Conservation (phyloP, 2,888 invertebrate genomes). For the Entomobrya multifasciata region DNA sequence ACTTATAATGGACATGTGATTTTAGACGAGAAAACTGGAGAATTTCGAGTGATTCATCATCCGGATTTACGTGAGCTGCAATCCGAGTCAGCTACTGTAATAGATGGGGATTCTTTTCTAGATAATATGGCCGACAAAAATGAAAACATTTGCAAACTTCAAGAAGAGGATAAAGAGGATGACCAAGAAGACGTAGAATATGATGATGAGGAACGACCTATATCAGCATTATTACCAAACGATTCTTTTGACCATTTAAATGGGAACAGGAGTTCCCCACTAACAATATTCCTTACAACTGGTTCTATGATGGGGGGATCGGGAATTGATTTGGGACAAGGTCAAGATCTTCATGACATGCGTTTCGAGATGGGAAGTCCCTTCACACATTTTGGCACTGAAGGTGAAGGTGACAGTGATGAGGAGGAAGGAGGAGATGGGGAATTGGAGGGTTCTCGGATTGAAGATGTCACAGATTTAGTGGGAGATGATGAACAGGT, state of each 20-base stretch:
- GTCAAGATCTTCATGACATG: too few species aligned
- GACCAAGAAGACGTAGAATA: too few species aligned
- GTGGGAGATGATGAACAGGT: not conserved
- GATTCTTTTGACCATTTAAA: too few species aligned
- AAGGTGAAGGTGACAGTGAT: too few species aligned
- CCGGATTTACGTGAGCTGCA: not conserved
- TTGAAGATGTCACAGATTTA: constrained; percentile 49
- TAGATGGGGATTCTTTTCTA: not conserved
- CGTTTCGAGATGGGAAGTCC: not conserved
- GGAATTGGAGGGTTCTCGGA: not conserved
- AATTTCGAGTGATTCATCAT: constrained; percentile 1
- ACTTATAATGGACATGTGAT: not conserved
- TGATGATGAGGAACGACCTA: too few species aligned
- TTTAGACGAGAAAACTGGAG: not conserved
- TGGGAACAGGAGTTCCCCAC: constrained; percentile 1
- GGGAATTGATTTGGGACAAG: not conserved
- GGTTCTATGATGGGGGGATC: not conserved
- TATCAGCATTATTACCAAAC: too few species aligned
- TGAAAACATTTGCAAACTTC: not conserved
- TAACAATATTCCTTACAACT: not conserved
- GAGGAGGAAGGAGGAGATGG: not conserved
- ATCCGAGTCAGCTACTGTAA: not conserved
- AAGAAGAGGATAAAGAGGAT: not conserved
- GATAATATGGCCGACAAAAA: not conserved
- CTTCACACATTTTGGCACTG: not conserved